Evolutionary conservation across 2,797 vertebrate species (phyloP), one percentile per base, ranked within the genome.

Genomic region (Aselliscus stoliczkanus): DNA sequence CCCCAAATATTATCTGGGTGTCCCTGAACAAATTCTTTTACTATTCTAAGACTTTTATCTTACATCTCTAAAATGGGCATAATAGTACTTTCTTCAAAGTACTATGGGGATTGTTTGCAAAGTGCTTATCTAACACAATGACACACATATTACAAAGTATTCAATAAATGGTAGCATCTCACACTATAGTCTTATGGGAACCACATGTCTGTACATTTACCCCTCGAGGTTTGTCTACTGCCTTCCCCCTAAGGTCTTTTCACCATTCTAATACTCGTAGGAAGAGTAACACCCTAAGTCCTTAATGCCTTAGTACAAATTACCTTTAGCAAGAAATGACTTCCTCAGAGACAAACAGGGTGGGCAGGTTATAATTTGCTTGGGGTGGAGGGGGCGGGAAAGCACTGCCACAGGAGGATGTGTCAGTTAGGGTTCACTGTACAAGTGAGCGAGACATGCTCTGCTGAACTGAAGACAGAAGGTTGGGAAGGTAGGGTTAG

Each of bases 81-180:
- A 93, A 77, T 52, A 88, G 81, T 56, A 54, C 13, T 29, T 62
- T 93, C 42, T 75, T 91, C 69, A 79, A 92, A 90, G 27, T 76
- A 11, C 79, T 83, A 89, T 86, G 69, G 34, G 17, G n/a, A 75
- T 39, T 84, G 23, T 86, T 34, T 67, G 2, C 60, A 64, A 72
- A 58, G 39, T 70, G 56, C 37, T 79, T 31, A 34, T 25, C 60
- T 88, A 91, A 39, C 60, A 80, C 58, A 88, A n/a, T 86, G 80
- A 77, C 27, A 82, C 4, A 27, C 62, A 65, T 20, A 52, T 25
- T 39, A 25, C 2, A 54, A 85, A 88, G 31, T 79, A 77, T 34
- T 95, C 67, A 93, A 88, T 34, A 79, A 87, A 84, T 25, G 27
- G 20, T 69, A 90, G 52, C 31, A 88, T 88, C 84, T 86, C 60